phyloP scores from a whole-genome alignment of 1,140 invertebrate species.

The Dysdera silvatica region DNA sequence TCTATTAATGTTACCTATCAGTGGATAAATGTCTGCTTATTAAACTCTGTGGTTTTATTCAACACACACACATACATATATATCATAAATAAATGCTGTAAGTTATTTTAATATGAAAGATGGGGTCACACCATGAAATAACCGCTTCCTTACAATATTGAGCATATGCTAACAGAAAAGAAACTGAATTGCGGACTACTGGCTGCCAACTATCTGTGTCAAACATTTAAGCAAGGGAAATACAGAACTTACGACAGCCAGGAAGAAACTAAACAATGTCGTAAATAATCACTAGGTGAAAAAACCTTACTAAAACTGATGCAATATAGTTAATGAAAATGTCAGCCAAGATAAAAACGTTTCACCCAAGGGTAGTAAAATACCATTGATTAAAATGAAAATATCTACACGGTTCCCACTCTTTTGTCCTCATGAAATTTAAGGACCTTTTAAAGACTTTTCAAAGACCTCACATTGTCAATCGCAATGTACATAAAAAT shows the following conservation, averaged over 20 bases:
- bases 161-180: not conserved
- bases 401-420: no score
- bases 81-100: not conserved
- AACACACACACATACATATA: not conserved
- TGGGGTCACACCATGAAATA: not conserved
- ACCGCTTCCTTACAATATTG: not conserved
- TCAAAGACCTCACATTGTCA: no score
- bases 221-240: no score
- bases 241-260: no score
- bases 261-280: no score
- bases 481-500: no score
- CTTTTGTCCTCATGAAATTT: no score
- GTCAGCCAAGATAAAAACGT: not conserved
- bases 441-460: not conserved
- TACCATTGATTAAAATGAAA: not conserved
- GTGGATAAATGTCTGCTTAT: not conserved
- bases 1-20: conserved; percentile 44
- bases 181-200: not conserved
- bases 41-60: not conserved
- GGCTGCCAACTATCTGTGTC: no score
- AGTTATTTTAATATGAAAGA: not conserved
- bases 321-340: not conserved
- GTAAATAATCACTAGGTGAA: no score
- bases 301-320: no score
- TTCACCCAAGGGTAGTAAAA: not conserved